Conservation (phyloP, 2,797 vertebrate species). For the Arrhamphus sclerolepis region DNA sequence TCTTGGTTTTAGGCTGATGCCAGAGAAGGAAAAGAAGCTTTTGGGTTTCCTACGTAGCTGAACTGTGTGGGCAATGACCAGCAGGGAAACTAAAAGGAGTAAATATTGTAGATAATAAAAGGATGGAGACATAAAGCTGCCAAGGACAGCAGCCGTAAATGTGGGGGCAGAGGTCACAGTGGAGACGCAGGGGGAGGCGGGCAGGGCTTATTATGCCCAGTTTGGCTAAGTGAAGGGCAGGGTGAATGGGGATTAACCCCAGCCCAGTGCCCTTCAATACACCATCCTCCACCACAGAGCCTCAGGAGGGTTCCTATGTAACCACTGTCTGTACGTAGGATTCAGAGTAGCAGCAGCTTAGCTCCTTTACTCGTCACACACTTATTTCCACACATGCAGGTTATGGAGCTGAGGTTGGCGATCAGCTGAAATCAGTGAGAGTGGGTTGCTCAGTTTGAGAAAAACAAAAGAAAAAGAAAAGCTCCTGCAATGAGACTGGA, state of each 20-base stretch:
- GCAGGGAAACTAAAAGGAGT: constrained; percentile 73
- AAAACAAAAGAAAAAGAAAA: neutral
- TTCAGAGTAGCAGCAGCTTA: constrained; percentile 23
- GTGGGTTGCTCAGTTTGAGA: constrained; percentile 1
- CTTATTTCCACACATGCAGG: constrained; percentile 26
- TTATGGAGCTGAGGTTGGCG: neutral
- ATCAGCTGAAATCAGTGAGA: neutral
- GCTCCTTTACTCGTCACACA: constrained; percentile 23
- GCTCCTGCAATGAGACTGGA: neutral
- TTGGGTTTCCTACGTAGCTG: constrained; percentile 50
- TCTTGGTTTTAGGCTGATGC: constrained; percentile 30
- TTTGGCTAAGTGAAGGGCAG: constrained; percentile 70
- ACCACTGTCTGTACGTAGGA: constrained; percentile 44
- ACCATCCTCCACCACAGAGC: constrained; percentile 39
- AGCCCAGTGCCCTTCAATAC: constrained; percentile 80
- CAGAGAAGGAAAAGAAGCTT: constrained; percentile 48
- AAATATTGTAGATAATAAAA: constrained; percentile 82
- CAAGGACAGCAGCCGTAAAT: constrained; percentile 68
- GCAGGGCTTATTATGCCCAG: constrained; percentile 72
- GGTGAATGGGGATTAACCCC: constrained; percentile 84
- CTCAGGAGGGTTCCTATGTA: constrained; percentile 70
- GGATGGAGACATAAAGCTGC: constrained; percentile 70
- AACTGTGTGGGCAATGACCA: constrained; percentile 53
- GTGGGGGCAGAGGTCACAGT: constrained; percentile 74
- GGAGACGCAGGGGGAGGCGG: constrained; percentile 63